These are phyloP conservation scores for Metopolophium dirhodum DNA, from an alignment of 1,140 invertebrate species.

Conservation along the genomic window DNA sequence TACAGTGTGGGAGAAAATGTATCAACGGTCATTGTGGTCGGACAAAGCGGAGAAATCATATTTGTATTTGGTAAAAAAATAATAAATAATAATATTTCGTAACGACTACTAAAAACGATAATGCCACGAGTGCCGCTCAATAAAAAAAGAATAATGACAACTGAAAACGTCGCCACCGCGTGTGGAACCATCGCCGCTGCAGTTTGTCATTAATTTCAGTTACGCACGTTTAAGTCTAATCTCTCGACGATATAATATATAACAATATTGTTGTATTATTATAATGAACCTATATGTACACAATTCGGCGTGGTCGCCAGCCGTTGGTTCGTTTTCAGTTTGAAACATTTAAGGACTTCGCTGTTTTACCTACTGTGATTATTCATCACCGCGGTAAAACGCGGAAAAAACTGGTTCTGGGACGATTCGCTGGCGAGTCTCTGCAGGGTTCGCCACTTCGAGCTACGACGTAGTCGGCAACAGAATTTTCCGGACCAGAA, in stretches of 20 bases:
- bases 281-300: background rate
- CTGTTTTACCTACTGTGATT: background rate
- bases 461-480: background rate
- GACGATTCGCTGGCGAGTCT: background rate
- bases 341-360: background rate
- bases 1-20: slow-evolving; percentile 43
- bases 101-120: slow-evolving; percentile 2
- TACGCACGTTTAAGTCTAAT: slow-evolving; percentile 55
- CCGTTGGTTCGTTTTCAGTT: background rate
- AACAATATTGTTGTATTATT: too few species aligned
- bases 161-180: background rate
- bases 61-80: slow-evolving; percentile 21
- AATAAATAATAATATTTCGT: slow-evolving; percentile 38
- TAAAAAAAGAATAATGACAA: slow-evolving; percentile 1
- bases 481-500: background rate
- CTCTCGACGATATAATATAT: background rate
- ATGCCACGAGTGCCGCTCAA: slow-evolving; percentile 1
- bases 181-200: background rate
- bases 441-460: background rate
- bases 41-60: slow-evolving; percentile 56
- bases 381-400: background rate
- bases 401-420: background rate
- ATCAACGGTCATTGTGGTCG: slow-evolving; percentile 50
- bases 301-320: background rate
- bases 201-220: slow-evolving; percentile 27